Base-by-base conservation (phyloP, 2,113 vertebrate genomes). In the Podarcis cretensis region DNA sequence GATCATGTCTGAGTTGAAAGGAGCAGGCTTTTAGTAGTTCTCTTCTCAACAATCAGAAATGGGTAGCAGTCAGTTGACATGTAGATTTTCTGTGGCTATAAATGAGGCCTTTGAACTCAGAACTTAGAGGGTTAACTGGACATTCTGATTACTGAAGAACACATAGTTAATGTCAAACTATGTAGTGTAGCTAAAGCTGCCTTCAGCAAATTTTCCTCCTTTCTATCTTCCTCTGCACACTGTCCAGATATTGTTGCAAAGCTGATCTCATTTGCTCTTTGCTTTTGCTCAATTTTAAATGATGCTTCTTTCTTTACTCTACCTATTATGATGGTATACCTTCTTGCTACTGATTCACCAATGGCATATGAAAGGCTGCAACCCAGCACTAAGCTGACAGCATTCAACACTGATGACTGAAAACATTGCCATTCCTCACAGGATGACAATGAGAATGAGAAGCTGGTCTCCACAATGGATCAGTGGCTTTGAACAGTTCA, bases 381-480 rank as follows among this genome's bases (percentile, higher is more conserved):
- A n/a, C 12, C 69, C 71, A 43, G 87, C 69, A 82, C 59, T 83
- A 88, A 88, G 59, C 80, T 83, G 71, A 82, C 80, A 83, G 69
- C 73, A 88, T 75, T 69, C 57, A 63, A 30, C 37, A 82, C 30
- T 65, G 68, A 87, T 74, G 35, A 65, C 59, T 88, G 37, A 83
- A 83, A 87, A 82, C n/a, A 76, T 82, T 43, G 35, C 57, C 71
- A 82, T 75, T 82, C 20, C 27, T 83, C 69, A 63, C 21, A 75
- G 54, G 35, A 18, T 82, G 79, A 65, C 66, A 37, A 88, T 65
- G 40, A 35, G 57, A 73, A 76, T 54, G 27, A 82, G 35, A 63
- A 81, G 27, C 35, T n/a, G 78, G 48, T 74, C 12, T 79, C 86
- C 71, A 54, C 48, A 82, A 75, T 74, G 79, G 86, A 74, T 74